Evolutionary conservation across 2,113 vertebrate genomes (phyloP).

Genomic region (Scomber scombrus): DNA sequence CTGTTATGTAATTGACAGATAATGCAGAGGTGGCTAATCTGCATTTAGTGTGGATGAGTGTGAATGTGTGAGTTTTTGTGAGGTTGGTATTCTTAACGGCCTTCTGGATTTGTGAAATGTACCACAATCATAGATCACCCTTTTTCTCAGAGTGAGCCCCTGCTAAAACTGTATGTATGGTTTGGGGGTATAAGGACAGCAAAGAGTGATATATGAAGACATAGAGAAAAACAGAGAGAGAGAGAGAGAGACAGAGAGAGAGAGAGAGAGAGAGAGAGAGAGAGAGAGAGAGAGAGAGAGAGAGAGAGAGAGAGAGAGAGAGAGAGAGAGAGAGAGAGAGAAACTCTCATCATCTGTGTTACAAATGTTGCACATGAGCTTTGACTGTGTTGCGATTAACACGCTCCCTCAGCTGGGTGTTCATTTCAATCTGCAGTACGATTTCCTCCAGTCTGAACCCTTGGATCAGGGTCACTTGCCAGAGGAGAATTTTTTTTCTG

Average conservation of each 20-base stretch:
- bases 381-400: slow-evolving; percentile 62
- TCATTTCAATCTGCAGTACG: slow-evolving; percentile 68
- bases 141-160: slow-evolving; percentile 2
- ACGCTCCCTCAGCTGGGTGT: slow-evolving; percentile 68
- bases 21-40: slow-evolving; percentile 37
- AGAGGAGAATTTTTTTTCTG: slow-evolving; percentile 70
- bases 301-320: slow-evolving; percentile 24
- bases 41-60: slow-evolving; percentile 6
- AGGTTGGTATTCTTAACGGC: not conserved
- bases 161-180: slow-evolving; percentile 12
- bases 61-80: not conserved
- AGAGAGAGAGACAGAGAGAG: slow-evolving; percentile 20
- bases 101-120: slow-evolving; percentile 9
- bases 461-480: slow-evolving; percentile 77
- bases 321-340: slow-evolving; percentile 48
- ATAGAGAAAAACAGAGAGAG: not conserved
- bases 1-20: slow-evolving; percentile 55
- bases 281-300: slow-evolving; percentile 21
- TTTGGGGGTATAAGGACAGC: not conserved
- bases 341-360: slow-evolving; percentile 64
- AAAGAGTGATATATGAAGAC: slow-evolving; percentile 14
- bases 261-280: slow-evolving; percentile 45
- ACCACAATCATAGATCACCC: not conserved
- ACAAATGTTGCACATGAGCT: slow-evolving; percentile 67
- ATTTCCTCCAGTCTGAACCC: slow-evolving; percentile 79